Percentiles rank a stretch among this genome's conserved stretches.
Conservation (phyloP, 2,888 invertebrate species). For the Copidosoma aretas region DNA sequence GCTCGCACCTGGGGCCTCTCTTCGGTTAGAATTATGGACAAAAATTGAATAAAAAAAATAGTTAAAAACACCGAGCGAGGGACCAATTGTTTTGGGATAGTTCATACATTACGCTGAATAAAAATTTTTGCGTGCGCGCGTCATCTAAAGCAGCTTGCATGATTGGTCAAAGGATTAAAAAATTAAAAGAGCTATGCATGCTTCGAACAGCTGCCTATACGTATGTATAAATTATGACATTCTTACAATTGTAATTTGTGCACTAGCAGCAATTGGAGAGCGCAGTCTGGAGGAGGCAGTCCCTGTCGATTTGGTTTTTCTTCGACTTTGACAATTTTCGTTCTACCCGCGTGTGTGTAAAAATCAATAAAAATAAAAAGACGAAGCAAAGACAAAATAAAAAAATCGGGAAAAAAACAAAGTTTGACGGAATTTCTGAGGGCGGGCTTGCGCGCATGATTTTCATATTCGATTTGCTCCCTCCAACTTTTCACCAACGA, state of each 20-base stretch:
- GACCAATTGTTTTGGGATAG: too few species aligned
- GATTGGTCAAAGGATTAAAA: constrained; percentile 31
- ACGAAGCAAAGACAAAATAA: too few species aligned
- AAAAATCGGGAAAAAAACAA: too few species aligned
- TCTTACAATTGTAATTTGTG: constrained; percentile 48
- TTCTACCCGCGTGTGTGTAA: not conserved
- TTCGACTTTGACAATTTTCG: not conserved
- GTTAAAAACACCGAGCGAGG: constrained; percentile 21
- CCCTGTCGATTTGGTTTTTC: constrained; percentile 4
- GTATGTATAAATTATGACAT: constrained; percentile 24
- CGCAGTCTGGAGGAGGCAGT: constrained; percentile 29
- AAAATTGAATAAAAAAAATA: constrained; percentile 23
- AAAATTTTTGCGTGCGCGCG: constrained; percentile 17
- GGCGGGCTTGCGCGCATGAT: too few species aligned
- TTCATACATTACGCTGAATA: too few species aligned
- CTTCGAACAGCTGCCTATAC: constrained; percentile 30
- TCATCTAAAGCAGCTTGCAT: constrained; percentile 34
- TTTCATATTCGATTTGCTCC: not conserved
- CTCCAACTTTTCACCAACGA: not conserved
- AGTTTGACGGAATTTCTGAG: not conserved
- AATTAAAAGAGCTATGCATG: constrained; percentile 21
- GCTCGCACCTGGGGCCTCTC: constrained; percentile 31
- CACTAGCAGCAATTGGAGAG: constrained; percentile 50
- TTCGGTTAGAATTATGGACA: constrained; percentile 9
- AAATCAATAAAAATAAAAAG: too few species aligned